Percentiles rank a stretch among this genome's conserved stretches.
Evolutionary conservation across 2,888 invertebrate species (phyloP).

Genomic region (Bhutanitis thaidina): DNA sequence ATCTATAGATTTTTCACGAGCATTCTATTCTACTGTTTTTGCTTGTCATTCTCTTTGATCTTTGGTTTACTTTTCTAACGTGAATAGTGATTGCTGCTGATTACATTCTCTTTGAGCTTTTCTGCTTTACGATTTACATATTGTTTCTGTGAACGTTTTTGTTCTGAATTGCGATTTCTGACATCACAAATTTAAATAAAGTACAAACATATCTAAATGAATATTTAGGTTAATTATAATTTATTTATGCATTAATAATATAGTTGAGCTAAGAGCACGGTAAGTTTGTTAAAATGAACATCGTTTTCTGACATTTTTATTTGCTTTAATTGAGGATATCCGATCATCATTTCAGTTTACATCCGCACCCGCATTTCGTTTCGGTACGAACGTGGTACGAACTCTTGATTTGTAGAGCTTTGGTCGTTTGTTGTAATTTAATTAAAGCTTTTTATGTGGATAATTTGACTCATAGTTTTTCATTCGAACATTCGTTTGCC

Average conservation of each 20-base stretch:
- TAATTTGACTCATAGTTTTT: neutral
- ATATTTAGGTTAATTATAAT: slow-evolving; percentile 13
- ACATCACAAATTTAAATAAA: neutral
- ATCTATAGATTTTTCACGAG: neutral
- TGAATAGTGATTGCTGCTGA: no score
- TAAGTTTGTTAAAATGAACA: slow-evolving; percentile 21
- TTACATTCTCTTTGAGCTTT: no score
- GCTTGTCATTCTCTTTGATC: slow-evolving; percentile 20
- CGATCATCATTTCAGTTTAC: slow-evolving; percentile 35
- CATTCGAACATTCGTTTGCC: no score
- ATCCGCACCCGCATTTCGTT: slow-evolving; percentile 9
- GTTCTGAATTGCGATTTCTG: neutral
- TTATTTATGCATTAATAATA: neutral
- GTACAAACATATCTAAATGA: neutral
- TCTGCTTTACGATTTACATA: no score
- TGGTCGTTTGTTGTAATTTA: slow-evolving; percentile 17
- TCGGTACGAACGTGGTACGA: neutral
- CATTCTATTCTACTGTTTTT: slow-evolving; percentile 1
- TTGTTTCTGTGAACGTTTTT: no score
- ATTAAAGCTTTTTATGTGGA: slow-evolving; percentile 8
- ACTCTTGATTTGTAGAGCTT: neutral
- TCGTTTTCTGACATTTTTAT: no score
- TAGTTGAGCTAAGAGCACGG: slow-evolving; percentile 7
- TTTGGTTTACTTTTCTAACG: neutral
- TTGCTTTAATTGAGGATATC: slow-evolving; percentile 63